Conservation (phyloP, 2,113 vertebrate genomes). For the Odontesthes bonariensis region DNA sequence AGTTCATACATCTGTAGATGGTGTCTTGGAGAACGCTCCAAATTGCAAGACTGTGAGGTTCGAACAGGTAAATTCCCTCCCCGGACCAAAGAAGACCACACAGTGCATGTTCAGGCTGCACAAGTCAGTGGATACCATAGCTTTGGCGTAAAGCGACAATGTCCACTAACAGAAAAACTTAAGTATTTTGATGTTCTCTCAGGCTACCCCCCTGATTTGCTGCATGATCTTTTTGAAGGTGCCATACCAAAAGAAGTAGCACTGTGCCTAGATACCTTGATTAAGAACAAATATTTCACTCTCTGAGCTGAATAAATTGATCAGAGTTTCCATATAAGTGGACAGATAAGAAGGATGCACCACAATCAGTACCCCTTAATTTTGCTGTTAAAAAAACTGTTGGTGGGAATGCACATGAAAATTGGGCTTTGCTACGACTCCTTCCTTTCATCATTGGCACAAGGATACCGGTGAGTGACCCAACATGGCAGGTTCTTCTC, state of each 20-base stretch:
- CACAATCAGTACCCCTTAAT: background rate
- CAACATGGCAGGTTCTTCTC: conserved; percentile 16
- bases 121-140: too few relatives aligned
- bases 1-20: background rate
- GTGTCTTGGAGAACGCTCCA: background rate
- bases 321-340: background rate
- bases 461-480: background rate
- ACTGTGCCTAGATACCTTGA: background rate
- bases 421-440: background rate
- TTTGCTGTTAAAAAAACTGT: background rate
- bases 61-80: too few relatives aligned
- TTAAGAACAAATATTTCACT: background rate
- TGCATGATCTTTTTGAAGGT: too few relatives aligned
- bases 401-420: background rate
- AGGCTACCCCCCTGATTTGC: too few relatives aligned
- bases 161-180: too few relatives aligned
- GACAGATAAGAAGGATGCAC: background rate
- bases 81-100: too few relatives aligned
- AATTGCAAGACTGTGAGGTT: too few relatives aligned
- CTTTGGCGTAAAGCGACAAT: too few relatives aligned
- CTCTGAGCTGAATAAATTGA: background rate
- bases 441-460: background rate
- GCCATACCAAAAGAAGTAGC: background rate
- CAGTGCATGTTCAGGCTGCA: too few relatives aligned
- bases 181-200: too few relatives aligned